A percentile compares a stretch with the other conserved stretches of the same genome.
Conservation (phyloP, 1,140 invertebrate species). For the Cydia fagiglandana region DNA sequence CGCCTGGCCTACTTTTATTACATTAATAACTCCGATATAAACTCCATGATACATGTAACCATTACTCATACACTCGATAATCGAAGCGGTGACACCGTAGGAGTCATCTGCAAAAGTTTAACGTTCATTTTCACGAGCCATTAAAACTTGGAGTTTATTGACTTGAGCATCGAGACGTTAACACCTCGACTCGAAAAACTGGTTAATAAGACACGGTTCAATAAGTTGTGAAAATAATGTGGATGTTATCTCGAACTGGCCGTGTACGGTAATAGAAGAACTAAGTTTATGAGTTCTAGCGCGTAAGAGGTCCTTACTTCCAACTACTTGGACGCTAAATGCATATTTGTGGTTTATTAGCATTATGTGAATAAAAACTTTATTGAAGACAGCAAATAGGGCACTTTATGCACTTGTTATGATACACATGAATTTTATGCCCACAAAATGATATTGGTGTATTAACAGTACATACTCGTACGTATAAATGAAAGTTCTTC, state of each 20-base stretch:
- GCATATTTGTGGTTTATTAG: constrained; percentile 6
- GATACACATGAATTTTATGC: not conserved
- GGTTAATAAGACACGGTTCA: constrained; percentile 55
- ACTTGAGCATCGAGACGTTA: constrained; percentile 47
- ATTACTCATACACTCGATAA: constrained; percentile 33
- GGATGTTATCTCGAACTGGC: constrained; percentile 51
- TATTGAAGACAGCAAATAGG: not conserved
- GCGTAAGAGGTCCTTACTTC: not conserved
- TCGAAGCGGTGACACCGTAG: constrained; percentile 36
- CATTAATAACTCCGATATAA: constrained; percentile 16
- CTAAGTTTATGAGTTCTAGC: constrained; percentile 21
- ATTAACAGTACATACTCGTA: not conserved
- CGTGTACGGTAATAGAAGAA: constrained; percentile 33
- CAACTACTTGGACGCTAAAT: not conserved
- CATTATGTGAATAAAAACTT: not conserved
- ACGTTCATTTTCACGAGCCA: constrained; percentile 41
- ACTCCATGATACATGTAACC: constrained; percentile 11
- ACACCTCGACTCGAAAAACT: constrained; percentile 54
- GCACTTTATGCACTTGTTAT: not conserved
- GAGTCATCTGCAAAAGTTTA: constrained; percentile 33
- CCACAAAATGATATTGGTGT: not conserved
- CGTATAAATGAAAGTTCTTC: not conserved
- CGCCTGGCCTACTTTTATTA: constrained; percentile 23
- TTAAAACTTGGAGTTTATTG: constrained; percentile 55
- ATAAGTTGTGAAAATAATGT: constrained; percentile 63